These are phyloP conservation scores for Chionomys nivalis DNA, from an alignment of 2,113 vertebrate species.

Conservation along the genomic window DNA sequence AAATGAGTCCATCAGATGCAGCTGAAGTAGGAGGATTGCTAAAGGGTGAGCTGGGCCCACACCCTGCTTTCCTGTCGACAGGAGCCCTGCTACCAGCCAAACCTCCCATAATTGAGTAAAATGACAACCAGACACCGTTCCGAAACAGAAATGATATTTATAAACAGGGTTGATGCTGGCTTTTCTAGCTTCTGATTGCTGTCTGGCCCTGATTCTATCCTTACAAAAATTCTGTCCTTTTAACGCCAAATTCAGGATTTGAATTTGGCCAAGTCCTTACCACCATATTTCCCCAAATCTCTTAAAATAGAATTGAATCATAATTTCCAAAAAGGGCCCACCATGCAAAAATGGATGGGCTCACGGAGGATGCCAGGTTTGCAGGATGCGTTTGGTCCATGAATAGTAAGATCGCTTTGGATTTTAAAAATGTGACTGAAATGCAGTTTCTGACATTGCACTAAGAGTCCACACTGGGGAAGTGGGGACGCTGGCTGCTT, in stretches of 20 bases:
- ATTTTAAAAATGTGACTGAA: slow-evolving; percentile 20
- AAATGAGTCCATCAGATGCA: slow-evolving; percentile 46
- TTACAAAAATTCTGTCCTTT: slow-evolving; percentile 53
- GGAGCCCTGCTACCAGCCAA: background rate
- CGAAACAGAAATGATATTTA: slow-evolving; percentile 57
- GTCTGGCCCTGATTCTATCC: slow-evolving; percentile 63
- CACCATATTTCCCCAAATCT: slow-evolving; percentile 67
- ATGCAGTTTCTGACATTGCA: slow-evolving; percentile 1
- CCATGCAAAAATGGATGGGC: slow-evolving; percentile 65
- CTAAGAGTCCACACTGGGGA: background rate
- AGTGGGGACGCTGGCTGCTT: background rate
- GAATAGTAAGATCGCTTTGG: slow-evolving; percentile 59
- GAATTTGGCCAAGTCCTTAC: slow-evolving; percentile 66
- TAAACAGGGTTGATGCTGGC: slow-evolving; percentile 55
- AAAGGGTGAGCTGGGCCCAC: background rate
- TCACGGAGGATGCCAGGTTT: slow-evolving; percentile 44
- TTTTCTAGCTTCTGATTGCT: slow-evolving; percentile 75
- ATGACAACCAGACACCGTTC: slow-evolving; percentile 59
- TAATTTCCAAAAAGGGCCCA: slow-evolving; percentile 65
- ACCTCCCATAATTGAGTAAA: slow-evolving; percentile 60
- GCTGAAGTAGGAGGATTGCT: background rate
- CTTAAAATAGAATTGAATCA: slow-evolving; percentile 76
- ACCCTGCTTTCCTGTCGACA: background rate
- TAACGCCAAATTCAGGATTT: slow-evolving; percentile 70
- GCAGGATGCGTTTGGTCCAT: slow-evolving; percentile 42